These are phyloP conservation scores for Creontiades dilutus DNA, from an alignment of 2,888 invertebrate species.

Conservation along the genomic window DNA sequence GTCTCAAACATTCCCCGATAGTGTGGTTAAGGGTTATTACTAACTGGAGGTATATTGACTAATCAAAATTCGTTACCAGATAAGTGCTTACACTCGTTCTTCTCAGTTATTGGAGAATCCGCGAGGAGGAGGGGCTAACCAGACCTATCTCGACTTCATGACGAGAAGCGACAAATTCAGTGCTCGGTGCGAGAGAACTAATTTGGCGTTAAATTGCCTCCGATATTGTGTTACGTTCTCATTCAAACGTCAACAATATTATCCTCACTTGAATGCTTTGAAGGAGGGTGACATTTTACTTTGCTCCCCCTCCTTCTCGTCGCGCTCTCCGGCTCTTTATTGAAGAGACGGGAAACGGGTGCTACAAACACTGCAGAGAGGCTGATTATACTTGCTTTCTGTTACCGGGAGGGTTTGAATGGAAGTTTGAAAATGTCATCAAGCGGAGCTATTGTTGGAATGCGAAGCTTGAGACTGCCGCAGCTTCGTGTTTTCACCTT, in stretches of 20 bases:
- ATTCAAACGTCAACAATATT: slow-evolving; percentile 65
- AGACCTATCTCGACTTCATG: slow-evolving; percentile 32
- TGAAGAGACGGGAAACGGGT: slow-evolving; percentile 37
- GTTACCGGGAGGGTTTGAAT: slow-evolving; percentile 34
- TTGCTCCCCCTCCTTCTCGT: neutral
- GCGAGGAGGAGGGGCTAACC: neutral
- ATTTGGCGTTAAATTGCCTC: slow-evolving; percentile 59
- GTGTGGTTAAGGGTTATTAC: too few species aligned
- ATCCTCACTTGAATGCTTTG: slow-evolving; percentile 54
- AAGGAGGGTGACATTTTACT: slow-evolving; percentile 28
- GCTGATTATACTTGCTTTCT: slow-evolving; percentile 53
- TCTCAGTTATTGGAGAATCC: neutral
- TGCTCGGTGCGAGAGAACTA: slow-evolving; percentile 48
- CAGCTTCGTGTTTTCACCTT: slow-evolving; percentile 4
- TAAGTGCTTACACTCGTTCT: neutral
- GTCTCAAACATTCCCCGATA: too few species aligned
- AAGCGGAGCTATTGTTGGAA: neutral
- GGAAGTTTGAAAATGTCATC: slow-evolving; percentile 52
- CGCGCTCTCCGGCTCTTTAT: neutral
- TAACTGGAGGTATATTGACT: too few species aligned
- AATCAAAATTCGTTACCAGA: neutral
- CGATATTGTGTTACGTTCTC: slow-evolving; percentile 63
- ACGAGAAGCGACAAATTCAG: slow-evolving; percentile 54
- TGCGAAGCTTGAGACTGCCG: slow-evolving; percentile 38
- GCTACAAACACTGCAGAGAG: slow-evolving; percentile 50